Base-by-base conservation (phyloP, 2,113 vertebrate species). In the Ranitomeya variabilis region DNA sequence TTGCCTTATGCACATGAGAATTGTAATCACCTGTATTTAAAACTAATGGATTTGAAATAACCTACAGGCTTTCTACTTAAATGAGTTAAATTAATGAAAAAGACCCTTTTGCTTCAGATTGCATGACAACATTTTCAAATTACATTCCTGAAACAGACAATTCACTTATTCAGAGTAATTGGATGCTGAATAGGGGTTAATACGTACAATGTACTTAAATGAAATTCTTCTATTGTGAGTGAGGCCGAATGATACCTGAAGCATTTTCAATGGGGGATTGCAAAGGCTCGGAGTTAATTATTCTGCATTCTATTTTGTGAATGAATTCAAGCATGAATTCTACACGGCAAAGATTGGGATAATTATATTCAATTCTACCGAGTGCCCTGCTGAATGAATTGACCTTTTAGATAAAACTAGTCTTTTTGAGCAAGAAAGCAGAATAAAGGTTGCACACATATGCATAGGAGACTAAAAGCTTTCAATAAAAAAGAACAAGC, bases 191-290 rank as follows among this genome's bases (percentile, higher is more conserved):
- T 97, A 94, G 96, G 97, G 97, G 97, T 99, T 99, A 99, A 99
- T 99, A 97, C 96, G 96, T 97, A 97, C 96, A 97, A 96, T 97
- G 96, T 98, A 96, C 96, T 99, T 99, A 99, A 98, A 99, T 99
- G 97, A 98, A 99, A 99, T 98, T 97, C 97, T 98, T 96, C 96
- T 96, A 96, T 98, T 99, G 97, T 99, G 97, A 97, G 95, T 94
- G 95, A 96, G 96, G 97, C 96, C 96, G 97, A 97, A 98, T 97
- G 97, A 98, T 98, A 98, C 96, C 96, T 97, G 96, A 97, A 95
- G 94, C 94, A 94, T 95, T 98, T 97, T 99, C 97, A 97, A 96
- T 97, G 97, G 97, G 95, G 97, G 95, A 96, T 96, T 93, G 94
- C 94, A 93, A 93, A 93, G 95, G 95, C 95, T 96, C 95, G 94